phyloP scores from a whole-genome alignment of 2,888 invertebrate species.

The Harpalus rubripes region DNA sequence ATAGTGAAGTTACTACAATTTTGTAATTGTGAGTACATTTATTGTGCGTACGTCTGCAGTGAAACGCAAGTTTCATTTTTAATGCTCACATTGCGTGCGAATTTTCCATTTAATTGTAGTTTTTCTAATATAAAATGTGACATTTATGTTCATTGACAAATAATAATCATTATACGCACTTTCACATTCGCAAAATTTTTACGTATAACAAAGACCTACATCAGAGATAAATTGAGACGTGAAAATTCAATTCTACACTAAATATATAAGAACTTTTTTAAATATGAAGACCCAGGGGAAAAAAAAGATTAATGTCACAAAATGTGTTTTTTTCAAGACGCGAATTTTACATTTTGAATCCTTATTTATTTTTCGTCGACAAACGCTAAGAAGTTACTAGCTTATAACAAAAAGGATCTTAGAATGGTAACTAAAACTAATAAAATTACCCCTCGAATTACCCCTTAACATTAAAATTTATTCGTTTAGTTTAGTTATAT shows the following conservation, averaged over 20 bases:
- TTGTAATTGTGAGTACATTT: neutral
- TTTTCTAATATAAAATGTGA: constrained; percentile 27
- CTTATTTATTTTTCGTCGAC: no score
- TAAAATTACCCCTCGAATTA: no score
- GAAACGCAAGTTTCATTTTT: constrained; percentile 34
- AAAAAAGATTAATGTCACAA: no score
- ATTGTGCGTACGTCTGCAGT: neutral
- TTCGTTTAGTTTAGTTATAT: no score
- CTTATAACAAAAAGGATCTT: no score
- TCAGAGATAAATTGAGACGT: neutral
- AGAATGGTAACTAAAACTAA: no score
- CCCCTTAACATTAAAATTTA: no score
- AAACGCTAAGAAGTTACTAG: no score
- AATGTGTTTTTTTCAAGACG: no score
- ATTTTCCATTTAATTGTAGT: constrained; percentile 30
- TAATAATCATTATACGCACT: constrained; percentile 43
- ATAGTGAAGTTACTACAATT: neutral
- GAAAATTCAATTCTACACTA: neutral
- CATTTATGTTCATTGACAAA: constrained; percentile 50
- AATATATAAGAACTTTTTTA: no score
- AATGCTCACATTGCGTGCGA: constrained; percentile 46
- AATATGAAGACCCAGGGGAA: no score
- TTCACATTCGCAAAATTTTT: constrained; percentile 7
- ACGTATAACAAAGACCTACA: neutral
- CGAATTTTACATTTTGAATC: no score